Evolutionary conservation across 2,888 invertebrate genomes (phyloP).

Genomic region (Aphidius colemani): DNA sequence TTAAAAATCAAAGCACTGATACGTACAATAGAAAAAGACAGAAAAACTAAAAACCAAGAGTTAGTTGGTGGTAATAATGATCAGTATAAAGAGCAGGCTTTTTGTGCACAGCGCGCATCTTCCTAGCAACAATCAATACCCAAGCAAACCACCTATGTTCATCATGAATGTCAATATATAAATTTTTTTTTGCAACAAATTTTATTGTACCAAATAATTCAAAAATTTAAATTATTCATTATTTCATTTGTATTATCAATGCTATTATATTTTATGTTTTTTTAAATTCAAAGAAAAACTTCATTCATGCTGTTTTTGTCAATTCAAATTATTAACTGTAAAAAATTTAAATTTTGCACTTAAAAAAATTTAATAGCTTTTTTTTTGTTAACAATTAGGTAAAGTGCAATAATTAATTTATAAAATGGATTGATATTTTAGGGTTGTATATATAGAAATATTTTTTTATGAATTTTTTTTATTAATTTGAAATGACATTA

Average conservation of each 20-base stretch:
- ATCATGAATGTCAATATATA: constrained; percentile 29
- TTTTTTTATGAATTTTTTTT: no score
- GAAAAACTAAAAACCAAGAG: constrained; percentile 8
- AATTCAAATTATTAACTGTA: not conserved
- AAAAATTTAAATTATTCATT: no score
- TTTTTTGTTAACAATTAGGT: no score
- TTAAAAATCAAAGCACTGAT: not conserved
- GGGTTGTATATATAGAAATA: no score
- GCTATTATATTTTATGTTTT: not conserved
- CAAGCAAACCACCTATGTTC: constrained; percentile 32
- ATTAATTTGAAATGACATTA: no score
- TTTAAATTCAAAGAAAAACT: not conserved
- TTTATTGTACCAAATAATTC: not conserved
- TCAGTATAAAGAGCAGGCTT: not conserved
- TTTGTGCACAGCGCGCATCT: constrained; percentile 42
- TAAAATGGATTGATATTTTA: no score
- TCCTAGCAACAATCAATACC: constrained; percentile 54
- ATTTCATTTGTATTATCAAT: not conserved
- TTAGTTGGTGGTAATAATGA: not conserved
- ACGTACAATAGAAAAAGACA: constrained; percentile 14
- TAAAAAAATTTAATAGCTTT: no score
- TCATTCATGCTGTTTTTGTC: not conserved
- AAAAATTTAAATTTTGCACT: no score
- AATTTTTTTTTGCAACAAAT: constrained; percentile 13
- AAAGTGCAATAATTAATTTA: no score